Conservation (phyloP, 2,113 vertebrate genomes). For the Henicopernis longicauda region DNA sequence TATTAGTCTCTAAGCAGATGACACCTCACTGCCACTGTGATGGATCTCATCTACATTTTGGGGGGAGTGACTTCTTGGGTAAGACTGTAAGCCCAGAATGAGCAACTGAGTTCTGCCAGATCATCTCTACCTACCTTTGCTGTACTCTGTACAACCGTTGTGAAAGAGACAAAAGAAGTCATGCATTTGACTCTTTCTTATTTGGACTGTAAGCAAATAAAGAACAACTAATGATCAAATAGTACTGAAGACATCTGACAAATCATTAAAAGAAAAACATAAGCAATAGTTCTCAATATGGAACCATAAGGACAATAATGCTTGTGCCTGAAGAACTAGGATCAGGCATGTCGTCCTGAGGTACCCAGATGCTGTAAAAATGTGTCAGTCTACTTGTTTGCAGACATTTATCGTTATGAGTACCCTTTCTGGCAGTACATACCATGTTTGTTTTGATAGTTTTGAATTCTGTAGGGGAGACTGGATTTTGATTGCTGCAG, state of each 20-base stretch:
- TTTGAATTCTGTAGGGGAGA: not conserved
- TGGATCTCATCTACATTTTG: not conserved
- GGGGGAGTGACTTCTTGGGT: not conserved
- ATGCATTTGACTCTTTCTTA: not conserved
- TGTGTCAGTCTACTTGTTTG: not conserved
- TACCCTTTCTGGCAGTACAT: not conserved
- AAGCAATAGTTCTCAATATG: not conserved
- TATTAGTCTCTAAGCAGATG: not conserved
- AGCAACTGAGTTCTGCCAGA: not conserved
- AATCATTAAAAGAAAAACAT: not conserved
- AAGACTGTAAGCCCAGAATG: not conserved
- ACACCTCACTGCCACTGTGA: not conserved
- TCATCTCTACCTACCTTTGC: not conserved
- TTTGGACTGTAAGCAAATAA: not conserved
- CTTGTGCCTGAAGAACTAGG: not conserved
- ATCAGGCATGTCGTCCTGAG: not conserved
- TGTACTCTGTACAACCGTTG: not conserved
- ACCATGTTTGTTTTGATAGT: constrained; percentile 8
- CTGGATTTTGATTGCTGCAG: not conserved
- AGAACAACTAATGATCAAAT: not conserved
- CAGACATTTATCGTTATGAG: not conserved
- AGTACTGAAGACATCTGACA: not conserved
- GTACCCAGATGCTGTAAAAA: not conserved
- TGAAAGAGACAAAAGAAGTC: not conserved
- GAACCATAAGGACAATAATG: not conserved